phyloP scores from a whole-genome alignment of 2,888 invertebrate genomes.

The Drosophila anomelani region DNA sequence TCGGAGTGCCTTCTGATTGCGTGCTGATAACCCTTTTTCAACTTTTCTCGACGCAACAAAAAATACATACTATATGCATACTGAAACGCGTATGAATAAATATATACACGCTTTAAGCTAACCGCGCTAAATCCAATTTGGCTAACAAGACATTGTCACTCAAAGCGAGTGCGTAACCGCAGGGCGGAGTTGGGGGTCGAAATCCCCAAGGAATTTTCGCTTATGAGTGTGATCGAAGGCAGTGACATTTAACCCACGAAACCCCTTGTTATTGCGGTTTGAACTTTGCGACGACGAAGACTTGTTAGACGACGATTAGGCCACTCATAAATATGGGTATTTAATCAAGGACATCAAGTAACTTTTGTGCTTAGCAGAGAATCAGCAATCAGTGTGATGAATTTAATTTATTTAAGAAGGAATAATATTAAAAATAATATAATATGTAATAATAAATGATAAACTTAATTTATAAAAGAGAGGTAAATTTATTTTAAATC shows the following conservation, averaged over 20 bases:
- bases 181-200: neutral
- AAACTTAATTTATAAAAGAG: neutral
- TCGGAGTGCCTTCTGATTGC: conserved; percentile 41
- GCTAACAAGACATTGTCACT: conserved; percentile 65
- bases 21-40: conserved; percentile 73
- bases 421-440: too few relatives aligned
- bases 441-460: too few relatives aligned
- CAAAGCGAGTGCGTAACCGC: conserved; percentile 40
- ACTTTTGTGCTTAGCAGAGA: neutral
- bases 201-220: conserved; percentile 38
- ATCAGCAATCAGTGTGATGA: too few relatives aligned
- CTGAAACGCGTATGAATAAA: conserved; percentile 24
- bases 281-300: neutral
- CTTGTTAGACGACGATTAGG: conserved; percentile 8
- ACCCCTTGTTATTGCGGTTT: conserved; percentile 5
- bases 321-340: conserved; percentile 14
- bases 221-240: conserved; percentile 34
- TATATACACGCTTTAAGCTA: conserved; percentile 43
- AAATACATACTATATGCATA: conserved; percentile 31
- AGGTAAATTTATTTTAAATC: too few relatives aligned
- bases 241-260: conserved; percentile 23
- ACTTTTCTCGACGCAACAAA: conserved; percentile 44
- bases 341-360: neutral
- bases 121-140: conserved; percentile 72
- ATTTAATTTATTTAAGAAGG: too few relatives aligned